phyloP scores from a whole-genome alignment of 2,888 invertebrate species.

The Bhutanitis thaidina region DNA sequence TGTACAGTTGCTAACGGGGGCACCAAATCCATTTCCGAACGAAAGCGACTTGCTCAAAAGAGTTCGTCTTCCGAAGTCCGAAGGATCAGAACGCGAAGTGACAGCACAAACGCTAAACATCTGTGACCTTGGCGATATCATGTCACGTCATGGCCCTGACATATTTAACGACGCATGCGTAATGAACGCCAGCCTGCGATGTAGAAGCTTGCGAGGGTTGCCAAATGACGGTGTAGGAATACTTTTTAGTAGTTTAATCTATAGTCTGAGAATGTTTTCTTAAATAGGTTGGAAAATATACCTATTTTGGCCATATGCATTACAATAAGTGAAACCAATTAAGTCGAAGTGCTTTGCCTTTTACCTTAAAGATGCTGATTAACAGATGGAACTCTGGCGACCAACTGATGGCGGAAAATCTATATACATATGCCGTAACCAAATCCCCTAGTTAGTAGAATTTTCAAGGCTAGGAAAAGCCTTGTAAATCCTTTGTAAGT shows the following conservation, averaged over 20 bases:
- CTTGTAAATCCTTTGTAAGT: no score
- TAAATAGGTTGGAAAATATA: no score
- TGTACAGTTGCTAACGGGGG: constrained; percentile 42
- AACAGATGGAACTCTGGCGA: no score
- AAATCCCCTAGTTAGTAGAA: no score
- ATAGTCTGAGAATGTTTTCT: neutral
- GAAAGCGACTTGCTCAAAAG: constrained; percentile 16
- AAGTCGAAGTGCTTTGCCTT: no score
- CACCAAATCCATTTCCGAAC: constrained; percentile 46
- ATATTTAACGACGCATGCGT: constrained; percentile 63
- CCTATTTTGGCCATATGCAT: no score
- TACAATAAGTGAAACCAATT: no score
- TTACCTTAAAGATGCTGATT: no score
- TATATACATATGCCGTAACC: no score
- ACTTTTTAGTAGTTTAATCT: neutral
- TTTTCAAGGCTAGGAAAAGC: no score
- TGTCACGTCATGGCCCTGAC: constrained; percentile 66
- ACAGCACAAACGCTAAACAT: constrained; percentile 50
- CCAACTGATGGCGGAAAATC: no score
- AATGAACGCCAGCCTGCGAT: constrained; percentile 2
- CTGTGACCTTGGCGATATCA: constrained; percentile 56
- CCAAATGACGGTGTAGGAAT: constrained; percentile 39
- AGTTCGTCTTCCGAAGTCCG: constrained; percentile 23
- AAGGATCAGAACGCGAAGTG: constrained; percentile 36
- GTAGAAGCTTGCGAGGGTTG: constrained; percentile 29